These are phyloP conservation scores for Pentalonia nigronervosa DNA, from an alignment of 1,140 invertebrate species.

Conservation along the genomic window DNA sequence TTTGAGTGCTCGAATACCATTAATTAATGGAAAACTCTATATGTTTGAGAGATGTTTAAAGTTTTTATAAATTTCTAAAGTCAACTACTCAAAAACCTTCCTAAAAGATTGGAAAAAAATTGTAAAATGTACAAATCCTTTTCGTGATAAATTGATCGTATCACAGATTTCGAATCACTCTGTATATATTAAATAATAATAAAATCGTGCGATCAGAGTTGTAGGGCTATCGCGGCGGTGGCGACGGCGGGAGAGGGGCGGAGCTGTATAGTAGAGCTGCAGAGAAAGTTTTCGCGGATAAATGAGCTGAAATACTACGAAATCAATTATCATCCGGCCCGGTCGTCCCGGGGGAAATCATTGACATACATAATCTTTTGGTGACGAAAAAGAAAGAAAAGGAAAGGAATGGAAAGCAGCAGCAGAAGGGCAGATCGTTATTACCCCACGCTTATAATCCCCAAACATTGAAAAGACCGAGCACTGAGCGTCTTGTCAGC, in stretches of 20 bases:
- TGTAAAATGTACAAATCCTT: too few species aligned
- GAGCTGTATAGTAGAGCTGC: background rate
- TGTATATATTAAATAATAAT: background rate
- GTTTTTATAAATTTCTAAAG: too few species aligned
- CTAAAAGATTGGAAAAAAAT: too few species aligned
- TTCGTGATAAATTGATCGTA: too few species aligned
- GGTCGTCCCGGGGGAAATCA: conserved; percentile 52
- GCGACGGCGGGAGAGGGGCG: background rate
- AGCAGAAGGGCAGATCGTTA: conserved; percentile 26
- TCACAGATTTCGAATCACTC: too few species aligned
- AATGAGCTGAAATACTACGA: conserved; percentile 49
- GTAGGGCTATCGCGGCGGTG: background rate
- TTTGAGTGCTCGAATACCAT: too few species aligned
- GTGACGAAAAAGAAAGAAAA: conserved; percentile 38
- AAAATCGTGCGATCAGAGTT: background rate
- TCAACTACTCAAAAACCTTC: too few species aligned
- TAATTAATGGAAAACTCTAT: too few species aligned
- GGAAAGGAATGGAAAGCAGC: too few species aligned
- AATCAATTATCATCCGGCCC: conserved; percentile 50
- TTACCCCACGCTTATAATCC: conserved; percentile 46
- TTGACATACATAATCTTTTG: conserved; percentile 56
- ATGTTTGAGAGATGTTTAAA: too few species aligned
- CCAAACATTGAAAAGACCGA: conserved; percentile 45
- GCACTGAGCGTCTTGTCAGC: conserved; percentile 23
- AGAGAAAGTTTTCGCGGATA: conserved; percentile 42